Percentiles rank a stretch among this genome's conserved stretches.
These are phyloP conservation scores for Agrochola lota DNA, from an alignment of 2,888 invertebrate species.

Conservation along the genomic window DNA sequence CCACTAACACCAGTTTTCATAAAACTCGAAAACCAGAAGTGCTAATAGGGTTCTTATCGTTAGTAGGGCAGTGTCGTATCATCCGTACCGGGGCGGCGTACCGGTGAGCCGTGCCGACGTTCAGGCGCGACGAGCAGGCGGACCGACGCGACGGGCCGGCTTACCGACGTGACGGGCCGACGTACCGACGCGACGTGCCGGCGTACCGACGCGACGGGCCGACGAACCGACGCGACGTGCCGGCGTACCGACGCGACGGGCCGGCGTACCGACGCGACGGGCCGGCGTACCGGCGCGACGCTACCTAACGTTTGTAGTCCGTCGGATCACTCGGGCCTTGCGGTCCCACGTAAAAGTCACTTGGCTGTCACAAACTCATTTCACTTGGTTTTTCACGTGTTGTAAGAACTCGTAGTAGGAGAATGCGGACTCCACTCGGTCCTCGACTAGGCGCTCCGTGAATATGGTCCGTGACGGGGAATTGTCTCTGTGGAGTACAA, in stretches of 20 bases:
- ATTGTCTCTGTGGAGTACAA: constrained; percentile 94
- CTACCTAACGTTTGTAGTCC: constrained; percentile 60
- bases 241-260: neutral
- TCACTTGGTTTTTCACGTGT: constrained; percentile 97
- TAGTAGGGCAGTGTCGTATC: constrained; percentile 78
- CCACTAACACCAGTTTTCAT: constrained; percentile 64
- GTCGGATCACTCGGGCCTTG: constrained; percentile 54
- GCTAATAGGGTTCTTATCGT: constrained; percentile 66
- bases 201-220: neutral
- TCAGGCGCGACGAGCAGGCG: neutral
- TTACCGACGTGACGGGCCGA: neutral
- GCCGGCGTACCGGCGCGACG: constrained; percentile 31
- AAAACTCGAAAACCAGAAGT: constrained; percentile 71
- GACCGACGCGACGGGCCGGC: neutral
- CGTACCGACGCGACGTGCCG: constrained; percentile 2
- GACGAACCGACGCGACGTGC: neutral
- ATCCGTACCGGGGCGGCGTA: constrained; percentile 25
- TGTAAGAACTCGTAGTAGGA: constrained; percentile 99
- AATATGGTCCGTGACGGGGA: constrained; percentile 95
- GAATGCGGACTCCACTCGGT: constrained; percentile 97
- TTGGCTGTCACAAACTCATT: constrained; percentile 89
- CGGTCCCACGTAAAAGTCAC: constrained; percentile 68
- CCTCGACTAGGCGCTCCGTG: constrained; percentile 97
- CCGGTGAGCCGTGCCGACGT: neutral
- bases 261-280: neutral